phyloP scores from a whole-genome alignment of 2,113 vertebrate genomes.

The Alouatta palliata region DNA sequence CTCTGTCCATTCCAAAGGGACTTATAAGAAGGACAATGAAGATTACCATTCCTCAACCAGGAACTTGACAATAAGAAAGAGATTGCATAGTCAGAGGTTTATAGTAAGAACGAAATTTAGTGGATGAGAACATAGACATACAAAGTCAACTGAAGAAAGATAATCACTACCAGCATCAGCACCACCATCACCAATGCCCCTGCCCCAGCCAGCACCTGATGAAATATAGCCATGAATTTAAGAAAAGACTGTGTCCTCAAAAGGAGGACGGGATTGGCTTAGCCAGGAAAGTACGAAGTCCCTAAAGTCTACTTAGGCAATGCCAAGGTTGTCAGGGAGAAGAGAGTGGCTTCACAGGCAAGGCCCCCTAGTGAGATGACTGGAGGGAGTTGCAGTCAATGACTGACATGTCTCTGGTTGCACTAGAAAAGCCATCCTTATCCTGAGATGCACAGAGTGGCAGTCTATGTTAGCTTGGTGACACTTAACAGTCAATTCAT shows the following conservation, averaged over 20 bases:
- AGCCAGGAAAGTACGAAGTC: neutral
- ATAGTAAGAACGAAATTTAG: neutral
- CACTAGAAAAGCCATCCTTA: neutral
- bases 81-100: neutral
- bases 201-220: neutral
- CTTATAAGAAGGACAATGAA: neutral
- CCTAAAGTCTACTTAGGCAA: neutral
- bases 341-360: neutral
- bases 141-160: neutral
- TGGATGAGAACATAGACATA: neutral
- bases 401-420: neutral
- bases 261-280: neutral
- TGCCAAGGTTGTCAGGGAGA: neutral
- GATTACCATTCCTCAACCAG: neutral
- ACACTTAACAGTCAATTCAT: neutral
- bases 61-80: neutral
- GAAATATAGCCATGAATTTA: neutral
- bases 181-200: too few species aligned
- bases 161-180: neutral
- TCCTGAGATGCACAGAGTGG: neutral
- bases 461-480: neutral
- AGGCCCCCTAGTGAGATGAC: neutral
- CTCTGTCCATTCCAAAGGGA: neutral
- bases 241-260: neutral
- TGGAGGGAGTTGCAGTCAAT: accelerated